Percentiles rank a stretch among this genome's conserved stretches.
phyloP scores from a whole-genome alignment of 2,888 invertebrate species.

The Toxonevra muliebris region DNA sequence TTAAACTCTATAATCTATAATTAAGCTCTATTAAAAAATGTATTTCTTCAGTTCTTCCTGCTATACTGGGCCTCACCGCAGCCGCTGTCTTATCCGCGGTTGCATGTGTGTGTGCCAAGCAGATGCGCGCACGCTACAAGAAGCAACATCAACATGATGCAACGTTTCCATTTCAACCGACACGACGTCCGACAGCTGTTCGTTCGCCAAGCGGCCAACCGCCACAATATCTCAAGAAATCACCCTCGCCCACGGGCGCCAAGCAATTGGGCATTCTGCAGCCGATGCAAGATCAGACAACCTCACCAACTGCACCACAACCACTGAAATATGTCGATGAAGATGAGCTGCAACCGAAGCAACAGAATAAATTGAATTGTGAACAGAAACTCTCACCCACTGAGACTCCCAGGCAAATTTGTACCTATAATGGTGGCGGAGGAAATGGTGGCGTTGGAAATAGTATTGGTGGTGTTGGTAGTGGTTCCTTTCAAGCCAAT shows the following conservation, averaged over 20 bases:
- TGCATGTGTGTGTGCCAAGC: conserved; percentile 62
- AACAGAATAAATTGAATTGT: conserved; percentile 46
- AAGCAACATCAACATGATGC: conserved; percentile 62
- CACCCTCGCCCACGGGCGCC: conserved; percentile 83
- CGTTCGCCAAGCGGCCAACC: conserved; percentile 85
- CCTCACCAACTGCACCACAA: conserved; percentile 59
- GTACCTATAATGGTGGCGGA: conserved; percentile 16
- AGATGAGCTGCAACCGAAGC: conserved; percentile 57
- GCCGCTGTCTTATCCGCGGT: conserved; percentile 62
- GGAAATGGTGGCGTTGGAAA: conserved; percentile 43
- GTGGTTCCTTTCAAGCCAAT: conserved; percentile 25
- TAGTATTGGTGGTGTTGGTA: conserved; percentile 35
- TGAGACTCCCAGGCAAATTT: conserved; percentile 39
- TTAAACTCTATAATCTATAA: too few species aligned
- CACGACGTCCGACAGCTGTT: conserved; percentile 70
- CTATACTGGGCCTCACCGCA: conserved; percentile 62
- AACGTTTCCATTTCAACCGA: conserved; percentile 64
- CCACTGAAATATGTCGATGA: conserved; percentile 62
- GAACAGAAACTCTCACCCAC: conserved; percentile 48
- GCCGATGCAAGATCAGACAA: conserved; percentile 59
- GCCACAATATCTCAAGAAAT: conserved; percentile 88
- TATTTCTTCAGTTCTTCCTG: conserved; percentile 61
- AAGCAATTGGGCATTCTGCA: conserved; percentile 60
- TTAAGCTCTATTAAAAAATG: too few species aligned
- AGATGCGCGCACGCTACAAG: conserved; percentile 60